Conservation (phyloP, 2,113 vertebrate species). For the Rhadina sibilatrix region DNA sequence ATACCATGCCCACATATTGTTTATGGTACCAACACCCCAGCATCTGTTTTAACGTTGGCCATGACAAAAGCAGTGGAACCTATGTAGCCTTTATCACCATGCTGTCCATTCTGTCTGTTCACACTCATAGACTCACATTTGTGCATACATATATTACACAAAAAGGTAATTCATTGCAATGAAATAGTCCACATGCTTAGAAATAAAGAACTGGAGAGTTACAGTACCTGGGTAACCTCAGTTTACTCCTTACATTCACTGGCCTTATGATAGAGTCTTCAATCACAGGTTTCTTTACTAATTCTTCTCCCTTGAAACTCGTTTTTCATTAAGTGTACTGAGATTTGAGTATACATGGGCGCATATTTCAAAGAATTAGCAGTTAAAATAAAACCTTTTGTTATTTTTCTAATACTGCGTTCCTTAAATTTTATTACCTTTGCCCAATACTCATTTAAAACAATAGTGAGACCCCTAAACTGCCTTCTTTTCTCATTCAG, state of each 20-base stretch:
- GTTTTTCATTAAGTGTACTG: neutral
- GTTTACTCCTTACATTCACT: neutral
- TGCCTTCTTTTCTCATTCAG: neutral
- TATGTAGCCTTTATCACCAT: fast-evolving
- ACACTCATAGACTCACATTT: fast-evolving
- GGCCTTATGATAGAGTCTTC: neutral
- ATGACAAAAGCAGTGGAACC: neutral
- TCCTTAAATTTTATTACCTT: neutral
- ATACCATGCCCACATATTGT: neutral
- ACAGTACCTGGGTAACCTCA: neutral
- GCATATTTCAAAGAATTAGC: neutral
- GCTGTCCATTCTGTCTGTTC: neutral
- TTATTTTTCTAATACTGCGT: neutral
- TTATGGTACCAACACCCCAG: neutral
- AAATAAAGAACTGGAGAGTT: neutral
- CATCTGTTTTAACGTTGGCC: neutral
- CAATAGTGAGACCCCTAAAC: neutral
- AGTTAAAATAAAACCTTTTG: neutral
- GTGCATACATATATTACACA: neutral
- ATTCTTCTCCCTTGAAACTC: neutral
- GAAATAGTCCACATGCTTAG: neutral
- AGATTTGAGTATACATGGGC: neutral
- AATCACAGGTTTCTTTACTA: neutral
- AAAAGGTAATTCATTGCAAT: neutral
- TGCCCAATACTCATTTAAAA: neutral